These are phyloP conservation scores for Homarus americanus DNA, from an alignment of 1,140 invertebrate species.

Conservation along the genomic window DNA sequence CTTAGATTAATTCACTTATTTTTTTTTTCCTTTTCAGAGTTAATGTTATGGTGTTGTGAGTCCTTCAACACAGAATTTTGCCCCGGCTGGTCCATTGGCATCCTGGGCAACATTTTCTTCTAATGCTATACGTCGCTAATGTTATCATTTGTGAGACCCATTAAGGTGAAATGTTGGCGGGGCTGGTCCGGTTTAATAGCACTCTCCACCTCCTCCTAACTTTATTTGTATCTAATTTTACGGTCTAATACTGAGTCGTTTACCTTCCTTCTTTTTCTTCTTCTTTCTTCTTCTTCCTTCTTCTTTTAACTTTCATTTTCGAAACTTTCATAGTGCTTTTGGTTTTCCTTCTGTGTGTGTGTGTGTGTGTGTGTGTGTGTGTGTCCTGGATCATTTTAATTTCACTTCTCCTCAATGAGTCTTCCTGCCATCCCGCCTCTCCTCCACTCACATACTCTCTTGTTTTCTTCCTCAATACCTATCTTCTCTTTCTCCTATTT, in stretches of 20 bases:
- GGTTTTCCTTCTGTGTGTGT: neutral
- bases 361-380: constrained; percentile 26
- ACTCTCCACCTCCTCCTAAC: constrained; percentile 20
- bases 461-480: too few species aligned
- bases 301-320: neutral
- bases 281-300: too few species aligned
- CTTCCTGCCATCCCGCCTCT: too few species aligned
- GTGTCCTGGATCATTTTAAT: neutral
- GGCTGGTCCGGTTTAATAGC: neutral
- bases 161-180: constrained; percentile 29
- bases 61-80: neutral
- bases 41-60: too few species aligned
- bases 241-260: neutral
- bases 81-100: neutral
- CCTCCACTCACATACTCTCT: too few species aligned
- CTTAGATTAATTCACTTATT: constrained; percentile 23
- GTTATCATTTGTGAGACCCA: constrained; percentile 33
- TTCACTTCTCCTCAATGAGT: neutral
- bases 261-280: neutral
- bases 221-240: constrained; percentile 44
- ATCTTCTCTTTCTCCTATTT: too few species aligned
- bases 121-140: constrained; percentile 24
- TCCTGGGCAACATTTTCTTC: constrained; percentile 22
- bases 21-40: neutral
- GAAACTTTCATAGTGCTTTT: neutral